A percentile compares a stretch with the other conserved stretches of the same genome.
These are phyloP conservation scores for Listronotus bonariensis DNA, from an alignment of 1,140 invertebrate species.

Conservation along the genomic window DNA sequence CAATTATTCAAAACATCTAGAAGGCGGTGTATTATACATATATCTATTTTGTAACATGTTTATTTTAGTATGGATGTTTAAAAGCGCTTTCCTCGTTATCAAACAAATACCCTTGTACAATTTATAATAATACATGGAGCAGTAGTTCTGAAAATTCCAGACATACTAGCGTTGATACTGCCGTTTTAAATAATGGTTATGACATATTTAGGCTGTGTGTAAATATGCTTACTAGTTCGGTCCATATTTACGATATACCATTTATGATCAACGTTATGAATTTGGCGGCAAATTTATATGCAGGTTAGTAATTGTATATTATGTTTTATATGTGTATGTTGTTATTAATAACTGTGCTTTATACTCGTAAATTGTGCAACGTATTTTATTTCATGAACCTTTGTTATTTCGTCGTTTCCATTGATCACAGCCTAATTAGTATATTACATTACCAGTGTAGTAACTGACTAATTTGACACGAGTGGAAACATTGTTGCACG, in stretches of 20 bases:
- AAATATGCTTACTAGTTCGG: conserved; percentile 63
- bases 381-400: no score
- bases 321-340: no score
- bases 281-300: conserved; percentile 68
- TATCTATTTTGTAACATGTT: no score
- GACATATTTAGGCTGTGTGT: conserved; percentile 55
- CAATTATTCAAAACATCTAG: no score
- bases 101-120: conserved; percentile 57
- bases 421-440: no score
- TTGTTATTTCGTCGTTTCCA: no score
- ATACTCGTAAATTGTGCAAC: no score
- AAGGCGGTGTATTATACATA: no score
- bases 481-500: no score
- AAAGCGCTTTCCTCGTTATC: conserved; percentile 60
- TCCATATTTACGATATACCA: conserved; percentile 66
- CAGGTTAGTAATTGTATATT: conserved; percentile 55
- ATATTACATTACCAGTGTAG: no score
- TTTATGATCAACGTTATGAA: conserved; percentile 66
- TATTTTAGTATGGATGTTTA: conserved; percentile 59
- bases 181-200: conserved; percentile 5
- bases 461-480: no score
- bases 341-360: no score
- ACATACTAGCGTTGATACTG: conserved; percentile 1
- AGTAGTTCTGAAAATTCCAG: conserved; percentile 23
- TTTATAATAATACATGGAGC: conserved; percentile 60